Evolutionary conservation across 2,888 invertebrate genomes (phyloP).

Genomic region (Oligia strigilis): DNA sequence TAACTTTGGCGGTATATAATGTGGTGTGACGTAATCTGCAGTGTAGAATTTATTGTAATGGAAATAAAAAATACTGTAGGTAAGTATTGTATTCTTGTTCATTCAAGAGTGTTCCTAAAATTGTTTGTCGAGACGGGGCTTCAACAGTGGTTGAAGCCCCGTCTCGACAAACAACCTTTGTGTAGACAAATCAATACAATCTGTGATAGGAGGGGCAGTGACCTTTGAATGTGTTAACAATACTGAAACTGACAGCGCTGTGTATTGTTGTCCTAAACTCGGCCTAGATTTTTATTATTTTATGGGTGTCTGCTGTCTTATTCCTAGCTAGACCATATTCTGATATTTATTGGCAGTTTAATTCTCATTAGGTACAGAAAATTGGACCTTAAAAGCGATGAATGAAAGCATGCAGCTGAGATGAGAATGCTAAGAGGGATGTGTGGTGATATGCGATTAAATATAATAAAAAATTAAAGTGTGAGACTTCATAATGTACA

Average conservation of each 20-base stretch:
- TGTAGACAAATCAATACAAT: conserved; percentile 28
- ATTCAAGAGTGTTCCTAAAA: neutral
- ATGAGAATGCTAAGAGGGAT: no score
- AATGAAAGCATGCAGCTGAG: neutral
- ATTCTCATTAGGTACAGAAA: neutral
- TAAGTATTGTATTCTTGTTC: neutral
- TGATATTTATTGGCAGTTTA: neutral
- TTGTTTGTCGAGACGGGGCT: neutral
- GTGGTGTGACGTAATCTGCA: neutral
- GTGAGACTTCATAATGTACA: no score
- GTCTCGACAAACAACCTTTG: no score
- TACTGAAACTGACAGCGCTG: neutral
- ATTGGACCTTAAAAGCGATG: neutral
- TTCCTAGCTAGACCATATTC: neutral
- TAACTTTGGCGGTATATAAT: neutral
- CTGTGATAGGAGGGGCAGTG: neutral
- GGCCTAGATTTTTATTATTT: neutral
- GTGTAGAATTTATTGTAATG: neutral
- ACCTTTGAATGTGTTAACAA: conserved; percentile 22
- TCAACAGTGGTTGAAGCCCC: no score
- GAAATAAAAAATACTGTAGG: neutral
- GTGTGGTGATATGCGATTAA: neutral
- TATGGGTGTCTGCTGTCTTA: neutral
- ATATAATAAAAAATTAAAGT: neutral
- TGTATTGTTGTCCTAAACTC: neutral